Conservation (phyloP, 2,888 invertebrate genomes). For the Sphecodes monilicornis region DNA sequence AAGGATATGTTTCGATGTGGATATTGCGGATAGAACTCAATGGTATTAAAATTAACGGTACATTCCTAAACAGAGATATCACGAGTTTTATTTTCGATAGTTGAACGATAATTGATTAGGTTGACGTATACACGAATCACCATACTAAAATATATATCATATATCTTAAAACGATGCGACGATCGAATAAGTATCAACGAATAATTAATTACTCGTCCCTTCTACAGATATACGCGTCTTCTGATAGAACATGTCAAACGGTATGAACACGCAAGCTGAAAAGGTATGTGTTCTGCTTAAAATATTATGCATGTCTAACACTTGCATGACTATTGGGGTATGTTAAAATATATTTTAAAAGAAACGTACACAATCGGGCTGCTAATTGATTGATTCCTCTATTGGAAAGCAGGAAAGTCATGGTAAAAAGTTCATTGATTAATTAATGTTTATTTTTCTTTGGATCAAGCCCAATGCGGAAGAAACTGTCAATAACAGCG, state of each 20-base stretch:
- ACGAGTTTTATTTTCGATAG: not conserved
- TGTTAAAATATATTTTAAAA: slow-evolving; percentile 57
- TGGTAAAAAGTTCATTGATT: slow-evolving; percentile 64
- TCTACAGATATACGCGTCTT: slow-evolving; percentile 22
- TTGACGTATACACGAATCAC: not conserved
- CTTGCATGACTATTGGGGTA: slow-evolving; percentile 61
- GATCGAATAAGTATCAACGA: not conserved
- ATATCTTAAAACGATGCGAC: not conserved
- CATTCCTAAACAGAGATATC: not conserved
- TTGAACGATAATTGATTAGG: not conserved
- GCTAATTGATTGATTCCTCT: slow-evolving; percentile 61
- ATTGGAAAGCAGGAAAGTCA: slow-evolving; percentile 58
- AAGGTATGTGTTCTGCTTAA: slow-evolving; percentile 72
- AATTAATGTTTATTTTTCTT: slow-evolving; percentile 75
- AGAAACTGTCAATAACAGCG: slow-evolving; percentile 73
- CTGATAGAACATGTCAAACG: slow-evolving; percentile 23
- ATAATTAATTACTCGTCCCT: slow-evolving; percentile 26
- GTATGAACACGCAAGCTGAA: slow-evolving; percentile 79
- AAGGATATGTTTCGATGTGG: slow-evolving; percentile 1
- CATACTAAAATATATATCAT: slow-evolving; percentile 4
- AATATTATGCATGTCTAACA: slow-evolving; percentile 57
- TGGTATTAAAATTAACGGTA: not conserved
- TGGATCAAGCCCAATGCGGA: slow-evolving; percentile 77
- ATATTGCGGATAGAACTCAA: not conserved
- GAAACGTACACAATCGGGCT: slow-evolving; percentile 53